These are phyloP conservation scores for Ditylenchus weischeri DNA, from an alignment of 2,888 invertebrate genomes.

Conservation along the genomic window DNA sequence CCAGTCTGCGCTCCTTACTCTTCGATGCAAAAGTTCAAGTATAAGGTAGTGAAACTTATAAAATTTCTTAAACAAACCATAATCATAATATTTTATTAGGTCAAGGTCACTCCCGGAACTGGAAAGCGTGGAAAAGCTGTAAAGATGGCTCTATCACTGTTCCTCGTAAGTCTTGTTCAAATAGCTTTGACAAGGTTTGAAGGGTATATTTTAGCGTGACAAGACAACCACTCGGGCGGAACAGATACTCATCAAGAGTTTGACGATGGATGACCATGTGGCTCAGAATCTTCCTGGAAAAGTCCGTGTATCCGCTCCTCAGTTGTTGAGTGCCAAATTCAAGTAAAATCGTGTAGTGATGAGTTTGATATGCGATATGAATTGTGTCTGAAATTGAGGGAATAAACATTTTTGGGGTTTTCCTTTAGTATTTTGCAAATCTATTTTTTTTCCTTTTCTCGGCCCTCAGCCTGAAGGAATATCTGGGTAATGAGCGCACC, in stretches of 20 bases:
- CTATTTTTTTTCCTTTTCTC: too few species aligned
- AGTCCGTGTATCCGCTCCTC: slow-evolving; percentile 87
- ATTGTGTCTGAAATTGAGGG: too few species aligned
- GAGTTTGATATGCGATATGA: too few species aligned
- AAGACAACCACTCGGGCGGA: slow-evolving; percentile 74
- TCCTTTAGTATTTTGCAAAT: too few species aligned
- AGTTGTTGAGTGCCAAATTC: slow-evolving; percentile 37
- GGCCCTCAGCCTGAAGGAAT: too few species aligned
- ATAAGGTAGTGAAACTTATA: slow-evolving; percentile 33
- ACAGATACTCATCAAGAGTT: slow-evolving; percentile 82
- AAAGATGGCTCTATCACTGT: slow-evolving; percentile 83
- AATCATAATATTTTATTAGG: slow-evolving; percentile 57
- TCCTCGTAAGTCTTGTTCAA: slow-evolving; percentile 63
- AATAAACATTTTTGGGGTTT: too few species aligned
- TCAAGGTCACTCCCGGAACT: slow-evolving; percentile 89
- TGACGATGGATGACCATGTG: slow-evolving; percentile 84
- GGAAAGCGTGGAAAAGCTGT: slow-evolving; percentile 91
- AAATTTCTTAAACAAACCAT: too few species aligned
- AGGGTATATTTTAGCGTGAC: slow-evolving; percentile 64
- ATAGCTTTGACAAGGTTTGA: slow-evolving; percentile 1
- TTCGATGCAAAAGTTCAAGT: slow-evolving; percentile 61
- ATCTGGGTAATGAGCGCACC: too few species aligned
- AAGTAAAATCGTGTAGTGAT: not conserved
- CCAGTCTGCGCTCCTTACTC: slow-evolving; percentile 94
- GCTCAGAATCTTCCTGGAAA: slow-evolving; percentile 94